Base-by-base conservation (phyloP, 2,888 invertebrate genomes). In the Salticus scenicus region DNA sequence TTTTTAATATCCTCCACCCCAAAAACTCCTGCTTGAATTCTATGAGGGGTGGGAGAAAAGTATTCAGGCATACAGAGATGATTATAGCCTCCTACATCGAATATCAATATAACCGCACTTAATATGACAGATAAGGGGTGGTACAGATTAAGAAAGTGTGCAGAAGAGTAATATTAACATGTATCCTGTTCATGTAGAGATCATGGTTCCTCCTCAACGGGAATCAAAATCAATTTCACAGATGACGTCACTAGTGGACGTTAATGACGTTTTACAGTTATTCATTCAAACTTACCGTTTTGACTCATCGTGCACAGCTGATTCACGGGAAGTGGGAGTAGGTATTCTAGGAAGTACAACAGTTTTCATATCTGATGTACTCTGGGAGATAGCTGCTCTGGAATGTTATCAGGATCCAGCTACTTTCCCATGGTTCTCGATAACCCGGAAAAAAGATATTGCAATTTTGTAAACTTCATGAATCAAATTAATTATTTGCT, bases 161-260 rank as follows among this genome's bases (percentile, higher is more conserved):
- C 4, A 10, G 10, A 10, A 10, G 37, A 37, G 37, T 37, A 10
- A 10, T 10, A 37, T 37, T 37, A 37, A 37, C 37, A 37, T 4
- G 37, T 10, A 37, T 10, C 37, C n/a, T n/a, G n/a, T n/a, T n/a
- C n/a, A n/a, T n/a, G 37, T 4, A 37, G 37, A 37, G 37, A 37
- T 37, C 7, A 37, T 37, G 37, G 10, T 37, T 10, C 7, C 37
- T 10, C 37, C 10, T 4, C 37, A 4, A 37, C 10, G 42, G 1
- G 2, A 47, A 7, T 47, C 42, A 47, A 2, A 17, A 17, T 47
- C n/a, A 17, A 1, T 47, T 47, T 17, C 10, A 47, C 14, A 47
- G 42, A 7, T 47, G 57, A 57, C 57, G 57, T 57, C 57, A 57
- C 57, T 20, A 57, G 24, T 57, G 57, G 57, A 57, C 57, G 57